Evolutionary conservation across 2,888 invertebrate genomes (phyloP).

Genomic region (Homarus gammarus): DNA sequence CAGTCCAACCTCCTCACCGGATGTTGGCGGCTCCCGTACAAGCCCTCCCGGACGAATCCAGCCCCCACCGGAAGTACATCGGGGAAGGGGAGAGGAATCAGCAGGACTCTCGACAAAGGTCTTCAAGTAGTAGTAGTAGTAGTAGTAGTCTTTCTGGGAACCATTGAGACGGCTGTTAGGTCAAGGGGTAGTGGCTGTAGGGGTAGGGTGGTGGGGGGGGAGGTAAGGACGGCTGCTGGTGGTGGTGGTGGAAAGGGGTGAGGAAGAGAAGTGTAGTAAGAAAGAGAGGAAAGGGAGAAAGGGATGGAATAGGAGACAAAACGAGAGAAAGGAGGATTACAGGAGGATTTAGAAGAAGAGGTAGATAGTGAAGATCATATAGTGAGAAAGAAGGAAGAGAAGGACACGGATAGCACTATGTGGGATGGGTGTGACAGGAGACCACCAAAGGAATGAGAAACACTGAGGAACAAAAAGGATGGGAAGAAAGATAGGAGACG

Average conservation of each 20-base stretch:
- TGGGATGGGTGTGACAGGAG: too few species aligned
- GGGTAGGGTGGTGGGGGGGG: background rate
- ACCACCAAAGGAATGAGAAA: too few species aligned
- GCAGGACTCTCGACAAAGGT: slow-evolving; percentile 4
- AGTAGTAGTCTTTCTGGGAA: background rate
- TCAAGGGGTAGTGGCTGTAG: background rate
- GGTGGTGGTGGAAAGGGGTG: background rate
- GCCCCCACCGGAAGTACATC: background rate
- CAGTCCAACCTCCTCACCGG: too few species aligned
- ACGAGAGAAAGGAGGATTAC: too few species aligned
- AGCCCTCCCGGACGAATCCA: background rate
- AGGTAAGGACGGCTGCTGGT: background rate
- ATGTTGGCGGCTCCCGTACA: background rate
- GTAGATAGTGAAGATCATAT: too few species aligned
- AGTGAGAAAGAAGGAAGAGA: too few species aligned
- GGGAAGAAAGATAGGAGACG: too few species aligned
- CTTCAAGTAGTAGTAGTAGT: background rate
- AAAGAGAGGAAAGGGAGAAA: slow-evolving; percentile 1
- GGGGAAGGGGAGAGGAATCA: slow-evolving; percentile 6
- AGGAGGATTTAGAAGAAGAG: too few species aligned
- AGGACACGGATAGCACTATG: too few species aligned
- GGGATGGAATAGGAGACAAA: too few species aligned
- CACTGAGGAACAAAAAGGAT: too few species aligned
- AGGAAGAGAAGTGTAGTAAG: too few species aligned
- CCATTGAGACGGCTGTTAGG: background rate